Percentiles rank a stretch among this genome's conserved stretches.
phyloP scores from a whole-genome alignment of 2,113 vertebrate genomes.

The Seriola dumerili region DNA sequence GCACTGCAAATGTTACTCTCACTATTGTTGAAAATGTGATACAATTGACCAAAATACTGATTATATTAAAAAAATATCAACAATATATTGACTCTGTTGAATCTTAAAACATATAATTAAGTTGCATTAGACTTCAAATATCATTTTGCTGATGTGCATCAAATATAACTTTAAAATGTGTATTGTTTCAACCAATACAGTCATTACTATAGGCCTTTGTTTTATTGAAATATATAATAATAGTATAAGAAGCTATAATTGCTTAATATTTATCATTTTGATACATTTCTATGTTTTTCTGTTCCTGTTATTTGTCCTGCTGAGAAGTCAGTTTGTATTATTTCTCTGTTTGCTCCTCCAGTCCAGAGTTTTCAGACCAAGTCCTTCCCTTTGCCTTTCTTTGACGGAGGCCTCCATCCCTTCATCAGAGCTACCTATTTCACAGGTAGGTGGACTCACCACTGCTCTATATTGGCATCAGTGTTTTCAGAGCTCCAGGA shows the following conservation, averaged over 20 bases:
- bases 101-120: not conserved
- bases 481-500: too few species aligned
- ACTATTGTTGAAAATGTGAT: not conserved
- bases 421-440: slow-evolving; percentile 94
- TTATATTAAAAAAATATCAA: not conserved
- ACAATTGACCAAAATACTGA: not conserved
- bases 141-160: not conserved
- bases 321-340: slow-evolving; percentile 15
- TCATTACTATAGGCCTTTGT: too few species aligned
- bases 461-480: too few species aligned
- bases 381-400: slow-evolving; percentile 92
- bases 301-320: not conserved
- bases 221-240: too few species aligned
- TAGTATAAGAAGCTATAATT: too few species aligned
- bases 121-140: not conserved
- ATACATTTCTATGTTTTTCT: not conserved
- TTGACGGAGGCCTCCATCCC: slow-evolving; percentile 93
- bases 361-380: slow-evolving; percentile 89
- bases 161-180: too few species aligned
- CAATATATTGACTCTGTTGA: not conserved
- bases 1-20: too few species aligned
- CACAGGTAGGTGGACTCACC: slow-evolving; percentile 87
- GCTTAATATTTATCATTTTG: not conserved
- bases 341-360: slow-evolving; percentile 81
- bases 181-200: too few species aligned